Base-by-base conservation (phyloP, 2,113 vertebrate species). In the Okapia johnstoni region DNA sequence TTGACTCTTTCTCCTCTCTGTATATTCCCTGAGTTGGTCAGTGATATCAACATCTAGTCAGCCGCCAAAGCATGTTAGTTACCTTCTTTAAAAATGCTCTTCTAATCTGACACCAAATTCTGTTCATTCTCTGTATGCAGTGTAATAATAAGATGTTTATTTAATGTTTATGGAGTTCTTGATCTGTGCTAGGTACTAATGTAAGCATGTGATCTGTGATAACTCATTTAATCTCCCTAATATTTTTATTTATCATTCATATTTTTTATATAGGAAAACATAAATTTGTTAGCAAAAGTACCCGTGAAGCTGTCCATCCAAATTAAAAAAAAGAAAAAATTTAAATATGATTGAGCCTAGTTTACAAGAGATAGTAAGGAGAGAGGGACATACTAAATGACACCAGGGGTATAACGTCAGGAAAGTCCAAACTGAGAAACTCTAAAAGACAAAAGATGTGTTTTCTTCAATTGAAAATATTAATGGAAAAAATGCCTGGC, bases 21-120 rank as follows among this genome's bases (percentile, higher is more conserved):
- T 60, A 6, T 50, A 43, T 93, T 85, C 3, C 46, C 54, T 81
- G 3, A 90, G 43, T 84, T 66, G 28, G 21, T 93, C 33, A 84
- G 36, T 54, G 40, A 84, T 79, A 86, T 46, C 16, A 93, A 52
- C 55, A 90, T 94, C n/a, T 70, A 58, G 19, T 90, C 10, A 89
- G 48, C 80, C 40, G 66, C 40, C 11, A 26, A 90, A 77, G 33
- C 66, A 80, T 70, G 84, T n/a, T 92, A 70, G 28, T 85, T 92
- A 86, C 11, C 48, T 58, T 58, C 50, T 81, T 94, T 13, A 87
- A 26, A 87, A 96, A 28, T 25, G 80, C 5, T 52, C 1, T 86
- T 85, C 70, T 86, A 28, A 61, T 94, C 46, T 97, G 58, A 58
- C 8, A 52, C 46, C 50, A 90, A 77, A 97, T 96, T 58, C 28